Base-by-base conservation (phyloP, 2,113 vertebrate genomes). In the Hypocryptadius cinnamomeus region DNA sequence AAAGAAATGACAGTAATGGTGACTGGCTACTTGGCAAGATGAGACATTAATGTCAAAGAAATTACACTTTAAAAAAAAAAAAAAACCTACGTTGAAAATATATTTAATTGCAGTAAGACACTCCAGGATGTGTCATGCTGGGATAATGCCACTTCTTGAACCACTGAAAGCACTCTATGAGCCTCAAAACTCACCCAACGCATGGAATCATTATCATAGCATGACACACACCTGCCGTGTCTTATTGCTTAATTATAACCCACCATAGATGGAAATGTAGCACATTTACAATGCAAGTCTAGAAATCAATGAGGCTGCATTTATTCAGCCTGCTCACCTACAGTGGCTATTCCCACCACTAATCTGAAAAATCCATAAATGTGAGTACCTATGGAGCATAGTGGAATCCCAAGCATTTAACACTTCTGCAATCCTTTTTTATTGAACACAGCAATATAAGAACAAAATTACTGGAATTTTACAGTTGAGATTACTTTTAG, bases 231-330 rank as follows among this genome's bases (percentile, higher is more conserved):
- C 98, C 98, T 98, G 98, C 98, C 98, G 98, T 97, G 98, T 97
- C 97, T 98, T 98, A 98, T 98, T 98, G 98, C 98, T 98, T 98
- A 98, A 98, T 98, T 98, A 98, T 97, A 98, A 98, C 98, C 96
- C 97, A 98, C 98, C 97, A 98, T 95, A 97, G 98, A 98, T 97
- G 96, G 96, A 97, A 98, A 97, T 94, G 98, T 90, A 97, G 93
- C 97, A 96, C 97, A 97, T 98, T 98, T 97, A 97, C 96, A 96
- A 96, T 96, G 95, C 94, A 97, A 96, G 97, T 71, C 96, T 94
- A 96, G 94, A 97, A 97, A 97, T 97, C 96, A 98, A 97, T 92
- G 96, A 97, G 97, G 96, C 30, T 97, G 94, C 94, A 94, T 95
- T 96, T 97, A 97, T 96, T 96, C 96, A 97, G 42, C 95, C 93